These are phyloP conservation scores for Eueides isabella DNA, from an alignment of 1,140 invertebrate genomes.

Conservation along the genomic window DNA sequence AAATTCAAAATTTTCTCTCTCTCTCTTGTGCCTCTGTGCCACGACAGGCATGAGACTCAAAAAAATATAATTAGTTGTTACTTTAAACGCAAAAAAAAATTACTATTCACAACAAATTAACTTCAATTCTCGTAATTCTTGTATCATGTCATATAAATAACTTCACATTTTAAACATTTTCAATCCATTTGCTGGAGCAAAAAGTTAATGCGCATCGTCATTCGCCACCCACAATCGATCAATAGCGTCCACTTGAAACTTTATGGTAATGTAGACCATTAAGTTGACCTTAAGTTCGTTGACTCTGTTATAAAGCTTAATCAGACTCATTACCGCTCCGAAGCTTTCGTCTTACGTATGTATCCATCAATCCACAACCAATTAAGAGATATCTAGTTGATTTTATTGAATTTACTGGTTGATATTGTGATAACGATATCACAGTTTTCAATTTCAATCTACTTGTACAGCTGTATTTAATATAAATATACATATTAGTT, in stretches of 20 bases:
- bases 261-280: constrained; percentile 15
- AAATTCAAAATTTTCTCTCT: too few relatives aligned
- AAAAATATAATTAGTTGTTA: too few relatives aligned
- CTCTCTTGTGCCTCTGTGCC: too few relatives aligned
- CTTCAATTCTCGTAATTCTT: not conserved
- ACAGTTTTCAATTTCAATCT: not conserved
- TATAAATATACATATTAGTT: too few relatives aligned
- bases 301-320: constrained; percentile 25
- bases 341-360: constrained; percentile 20
- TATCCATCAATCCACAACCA: constrained; percentile 26
- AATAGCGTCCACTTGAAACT: not conserved
- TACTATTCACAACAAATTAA: too few relatives aligned
- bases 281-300: constrained; percentile 2
- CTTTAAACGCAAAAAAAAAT: too few relatives aligned
- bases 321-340: constrained; percentile 30
- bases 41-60: too few relatives aligned
- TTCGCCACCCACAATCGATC: constrained; percentile 5
- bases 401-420: not conserved
- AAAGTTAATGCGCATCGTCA: constrained; percentile 30
- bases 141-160: not conserved
- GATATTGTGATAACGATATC: not conserved
- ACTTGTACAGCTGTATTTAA: too few relatives aligned
- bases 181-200: constrained; percentile 33
- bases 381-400: constrained; percentile 15
- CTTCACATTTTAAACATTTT: constrained; percentile 37